These are phyloP conservation scores for Limosa lapponica DNA, from an alignment of 2,797 vertebrate species.

Conservation along the genomic window DNA sequence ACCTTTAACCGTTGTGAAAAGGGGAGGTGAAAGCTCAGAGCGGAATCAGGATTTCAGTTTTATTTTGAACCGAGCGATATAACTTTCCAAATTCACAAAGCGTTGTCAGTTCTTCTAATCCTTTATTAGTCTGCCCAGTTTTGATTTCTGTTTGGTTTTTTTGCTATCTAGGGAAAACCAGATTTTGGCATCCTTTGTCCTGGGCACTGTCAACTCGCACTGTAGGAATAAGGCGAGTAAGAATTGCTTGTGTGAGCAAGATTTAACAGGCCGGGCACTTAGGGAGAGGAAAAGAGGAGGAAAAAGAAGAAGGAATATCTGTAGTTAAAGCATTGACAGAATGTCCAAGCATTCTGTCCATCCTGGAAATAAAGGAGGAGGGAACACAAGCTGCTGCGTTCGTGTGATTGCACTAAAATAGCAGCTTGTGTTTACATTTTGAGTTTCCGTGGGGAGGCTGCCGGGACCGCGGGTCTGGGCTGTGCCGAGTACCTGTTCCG, in stretches of 20 bases:
- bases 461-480: background rate
- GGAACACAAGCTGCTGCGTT: background rate
- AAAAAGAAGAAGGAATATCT: background rate
- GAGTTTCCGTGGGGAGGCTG: background rate
- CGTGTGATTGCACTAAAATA: background rate
- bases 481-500: background rate
- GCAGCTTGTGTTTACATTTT: conserved; percentile 10
- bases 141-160: conserved; percentile 46
- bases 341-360: background rate
- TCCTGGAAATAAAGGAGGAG: background rate
- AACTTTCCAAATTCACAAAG: conserved; percentile 20
- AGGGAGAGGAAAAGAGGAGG: background rate
- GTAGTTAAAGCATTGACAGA: too few relatives aligned
- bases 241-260: background rate
- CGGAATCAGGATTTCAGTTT: background rate
- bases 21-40: background rate
- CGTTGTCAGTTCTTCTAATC: background rate
- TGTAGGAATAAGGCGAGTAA: background rate
- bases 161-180: background rate
- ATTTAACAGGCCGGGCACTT: background rate
- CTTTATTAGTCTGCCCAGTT: background rate
- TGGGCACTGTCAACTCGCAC: background rate
- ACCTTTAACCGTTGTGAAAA: background rate
- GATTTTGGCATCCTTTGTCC: background rate
- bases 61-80: background rate